These are phyloP conservation scores for Amphiprion ocellaris DNA, from an alignment of 2,113 vertebrate species.

Conservation along the genomic window DNA sequence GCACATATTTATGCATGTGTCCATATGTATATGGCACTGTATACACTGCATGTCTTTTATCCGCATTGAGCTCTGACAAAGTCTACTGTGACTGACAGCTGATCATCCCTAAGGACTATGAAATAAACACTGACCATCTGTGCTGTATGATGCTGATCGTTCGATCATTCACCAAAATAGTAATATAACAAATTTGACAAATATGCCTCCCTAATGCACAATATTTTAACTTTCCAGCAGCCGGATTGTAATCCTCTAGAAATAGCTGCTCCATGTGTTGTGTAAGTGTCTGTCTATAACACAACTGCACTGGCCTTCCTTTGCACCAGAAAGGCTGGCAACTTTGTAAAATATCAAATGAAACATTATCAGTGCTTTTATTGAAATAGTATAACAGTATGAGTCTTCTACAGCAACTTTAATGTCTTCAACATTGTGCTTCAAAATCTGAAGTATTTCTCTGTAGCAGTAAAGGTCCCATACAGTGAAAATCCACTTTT, in stretches of 20 bases:
- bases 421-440: not conserved
- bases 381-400: not conserved
- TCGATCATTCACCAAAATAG: constrained; percentile 24
- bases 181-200: constrained; percentile 22
- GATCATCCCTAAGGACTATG: constrained; percentile 2
- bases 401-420: constrained; percentile 2
- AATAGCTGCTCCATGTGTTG: not conserved
- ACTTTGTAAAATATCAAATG: constrained; percentile 10
- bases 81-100: constrained; percentile 26
- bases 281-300: not conserved
- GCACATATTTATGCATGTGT: constrained; percentile 34
- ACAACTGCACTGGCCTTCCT: constrained; percentile 1
- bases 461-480: not conserved
- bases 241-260: too few relatives aligned
- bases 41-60: constrained; percentile 5
- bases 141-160: constrained; percentile 4
- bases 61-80: not conserved
- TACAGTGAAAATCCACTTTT: too few relatives aligned
- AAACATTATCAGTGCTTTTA: not conserved
- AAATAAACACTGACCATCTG: constrained; percentile 39
- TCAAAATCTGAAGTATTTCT: constrained; percentile 1
- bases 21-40: constrained; percentile 4
- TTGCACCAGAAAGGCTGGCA: constrained; percentile 4
- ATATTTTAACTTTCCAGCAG: not conserved
- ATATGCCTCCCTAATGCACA: not conserved